Evolutionary conservation across 2,113 vertebrate species (phyloP).

Genomic region (Grammomys dolichurus): DNA sequence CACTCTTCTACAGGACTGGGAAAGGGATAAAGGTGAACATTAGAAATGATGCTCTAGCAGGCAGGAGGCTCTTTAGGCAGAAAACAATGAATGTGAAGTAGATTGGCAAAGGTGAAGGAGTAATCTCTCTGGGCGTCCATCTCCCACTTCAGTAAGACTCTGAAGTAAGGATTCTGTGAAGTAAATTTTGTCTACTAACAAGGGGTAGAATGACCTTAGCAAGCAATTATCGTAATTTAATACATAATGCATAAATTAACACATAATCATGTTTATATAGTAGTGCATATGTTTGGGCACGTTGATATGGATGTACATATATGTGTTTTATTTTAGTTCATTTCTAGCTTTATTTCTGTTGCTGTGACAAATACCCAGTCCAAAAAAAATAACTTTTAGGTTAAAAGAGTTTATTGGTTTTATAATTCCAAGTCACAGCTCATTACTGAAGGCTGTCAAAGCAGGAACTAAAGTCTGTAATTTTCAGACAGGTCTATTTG

Average conservation of each 20-base stretch:
- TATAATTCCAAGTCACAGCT: background rate
- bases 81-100: background rate
- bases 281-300: background rate
- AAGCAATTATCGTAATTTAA: background rate
- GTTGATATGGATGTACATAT: background rate
- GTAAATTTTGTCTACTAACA: background rate
- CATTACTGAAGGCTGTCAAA: background rate
- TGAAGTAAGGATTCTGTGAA: background rate
- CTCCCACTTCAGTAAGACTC: background rate
- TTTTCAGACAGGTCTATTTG: background rate
- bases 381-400: background rate
- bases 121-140: background rate
- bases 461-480: background rate
- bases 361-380: background rate
- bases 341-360: background rate
- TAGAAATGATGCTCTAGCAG: background rate
- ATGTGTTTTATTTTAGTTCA: background rate
- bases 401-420: background rate
- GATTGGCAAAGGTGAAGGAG: background rate
- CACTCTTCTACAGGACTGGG: background rate
- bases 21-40: background rate
- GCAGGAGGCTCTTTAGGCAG: background rate
- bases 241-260: background rate
- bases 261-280: background rate
- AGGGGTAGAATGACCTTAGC: background rate